Conservation (phyloP, 2,888 invertebrate genomes). For the Trachelus iudaicus region DNA sequence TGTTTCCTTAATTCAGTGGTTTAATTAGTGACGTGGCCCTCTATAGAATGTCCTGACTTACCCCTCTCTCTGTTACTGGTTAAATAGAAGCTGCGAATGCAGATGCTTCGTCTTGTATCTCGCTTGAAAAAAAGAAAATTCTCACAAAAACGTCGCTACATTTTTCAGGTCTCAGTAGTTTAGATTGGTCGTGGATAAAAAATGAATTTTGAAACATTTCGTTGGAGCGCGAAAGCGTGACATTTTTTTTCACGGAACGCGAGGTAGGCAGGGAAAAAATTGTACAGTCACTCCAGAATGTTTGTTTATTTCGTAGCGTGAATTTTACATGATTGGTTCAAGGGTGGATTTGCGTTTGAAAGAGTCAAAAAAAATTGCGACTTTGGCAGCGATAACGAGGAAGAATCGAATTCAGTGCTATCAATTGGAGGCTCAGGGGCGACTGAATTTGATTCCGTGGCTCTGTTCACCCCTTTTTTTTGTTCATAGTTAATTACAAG, state of each 20-base stretch:
- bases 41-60: not conserved
- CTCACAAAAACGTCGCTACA: not conserved
- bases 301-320: not conserved
- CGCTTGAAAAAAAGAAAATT: not conserved
- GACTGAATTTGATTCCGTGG: not conserved
- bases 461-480: not conserved
- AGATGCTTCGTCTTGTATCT: not conserved
- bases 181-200: not conserved
- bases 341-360: not conserved
- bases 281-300: not conserved
- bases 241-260: too few relatives aligned
- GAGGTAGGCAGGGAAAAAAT: not conserved
- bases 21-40: not conserved
- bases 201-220: not conserved
- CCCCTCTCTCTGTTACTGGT: not conserved
- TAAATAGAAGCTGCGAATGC: not conserved
- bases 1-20: not conserved
- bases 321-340: not conserved
- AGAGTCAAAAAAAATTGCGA: not conserved
- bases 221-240: not conserved
- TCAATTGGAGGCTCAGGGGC: not conserved
- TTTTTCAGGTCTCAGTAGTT: not conserved
- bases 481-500: not conserved
- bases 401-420: not conserved
- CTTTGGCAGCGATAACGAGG: not conserved